A percentile compares a stretch with the other conserved stretches of the same genome.
Evolutionary conservation across 2,113 vertebrate species (phyloP).

Genomic region (Caloenas nicobarica): DNA sequence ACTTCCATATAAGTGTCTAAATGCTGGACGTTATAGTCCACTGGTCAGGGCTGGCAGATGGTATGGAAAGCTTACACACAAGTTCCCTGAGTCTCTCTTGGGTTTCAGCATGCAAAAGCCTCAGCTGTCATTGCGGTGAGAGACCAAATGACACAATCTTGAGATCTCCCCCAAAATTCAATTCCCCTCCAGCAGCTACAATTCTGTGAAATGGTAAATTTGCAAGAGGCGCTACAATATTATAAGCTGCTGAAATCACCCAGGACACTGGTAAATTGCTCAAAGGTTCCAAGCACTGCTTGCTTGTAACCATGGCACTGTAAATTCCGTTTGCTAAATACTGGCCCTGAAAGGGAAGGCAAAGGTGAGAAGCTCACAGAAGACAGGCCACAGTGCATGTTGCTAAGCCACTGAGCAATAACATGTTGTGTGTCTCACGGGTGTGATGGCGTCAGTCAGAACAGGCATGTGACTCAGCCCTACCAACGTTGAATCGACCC

Average conservation of each 20-base stretch:
- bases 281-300: not conserved
- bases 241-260: not conserved
- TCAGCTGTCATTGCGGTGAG: not conserved
- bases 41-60: not conserved
- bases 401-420: constrained; percentile 53
- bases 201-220: not conserved
- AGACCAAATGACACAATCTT: not conserved
- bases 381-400: constrained; percentile 1
- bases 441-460: constrained; percentile 40
- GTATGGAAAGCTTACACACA: not conserved
- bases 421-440: constrained; percentile 9
- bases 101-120: not conserved
- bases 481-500: not conserved
- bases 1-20: not conserved
- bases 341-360: constrained; percentile 44
- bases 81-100: not conserved
- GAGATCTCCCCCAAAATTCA: not conserved
- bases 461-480: constrained; percentile 54
- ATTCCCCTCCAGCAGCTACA: not conserved
- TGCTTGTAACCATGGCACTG: constrained; percentile 53
- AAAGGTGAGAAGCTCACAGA: constrained; percentile 38
- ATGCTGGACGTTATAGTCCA: not conserved
- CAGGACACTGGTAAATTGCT: not conserved
- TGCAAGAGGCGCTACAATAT: not conserved
- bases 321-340: constrained; percentile 64